Evolutionary conservation across 23 tunicate species (phyloP).

Genomic region (Clavelina lepadiformis): DNA sequence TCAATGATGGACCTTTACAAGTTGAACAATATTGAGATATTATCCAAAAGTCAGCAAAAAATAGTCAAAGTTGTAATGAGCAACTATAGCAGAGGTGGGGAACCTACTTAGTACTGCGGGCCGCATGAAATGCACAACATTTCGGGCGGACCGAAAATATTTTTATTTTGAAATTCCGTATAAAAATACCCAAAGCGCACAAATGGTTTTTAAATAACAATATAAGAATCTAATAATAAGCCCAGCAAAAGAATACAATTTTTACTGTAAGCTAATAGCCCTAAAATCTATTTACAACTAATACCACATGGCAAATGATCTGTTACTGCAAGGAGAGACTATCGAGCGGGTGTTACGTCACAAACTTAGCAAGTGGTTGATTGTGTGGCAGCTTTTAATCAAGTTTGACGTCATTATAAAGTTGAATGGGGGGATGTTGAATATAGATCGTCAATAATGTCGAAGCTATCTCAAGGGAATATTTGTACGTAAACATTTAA

Average conservation of each 20-base stretch:
- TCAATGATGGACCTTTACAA: too few species aligned
- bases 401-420: too few species aligned
- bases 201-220: background rate
- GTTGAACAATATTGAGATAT: too few species aligned
- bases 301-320: slow-evolving; percentile 1
- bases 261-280: background rate
- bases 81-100: background rate
- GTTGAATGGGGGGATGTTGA: too few species aligned
- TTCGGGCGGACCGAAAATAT: background rate
- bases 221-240: background rate
- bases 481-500: too few species aligned
- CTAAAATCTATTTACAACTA: background rate
- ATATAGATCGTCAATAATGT: too few species aligned
- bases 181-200: slow-evolving; percentile 3
- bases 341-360: slow-evolving; percentile 1
- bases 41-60: too few species aligned
- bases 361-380: background rate
- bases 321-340: slow-evolving; percentile 1
- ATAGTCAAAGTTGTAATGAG: too few species aligned
- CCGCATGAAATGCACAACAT: background rate
- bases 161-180: background rate
- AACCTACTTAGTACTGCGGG: slow-evolving; percentile 2
- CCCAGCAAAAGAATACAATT: too few species aligned
- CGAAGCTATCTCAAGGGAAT: too few species aligned
- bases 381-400: too few species aligned